These are phyloP conservation scores for Aspidapion aeneum DNA, from an alignment of 2,888 invertebrate species.

Conservation along the genomic window DNA sequence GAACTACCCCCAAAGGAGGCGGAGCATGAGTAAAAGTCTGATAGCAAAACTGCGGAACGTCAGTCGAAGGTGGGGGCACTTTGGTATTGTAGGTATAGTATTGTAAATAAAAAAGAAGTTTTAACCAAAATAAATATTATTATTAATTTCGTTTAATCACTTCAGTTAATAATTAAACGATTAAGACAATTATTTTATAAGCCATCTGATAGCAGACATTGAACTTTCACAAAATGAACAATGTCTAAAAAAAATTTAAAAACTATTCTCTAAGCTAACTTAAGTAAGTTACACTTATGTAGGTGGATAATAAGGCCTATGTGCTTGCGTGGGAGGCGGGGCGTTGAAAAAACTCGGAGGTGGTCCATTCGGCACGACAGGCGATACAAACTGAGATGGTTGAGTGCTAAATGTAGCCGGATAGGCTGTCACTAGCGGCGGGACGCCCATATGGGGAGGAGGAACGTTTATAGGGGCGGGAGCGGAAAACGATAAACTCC, in stretches of 20 bases:
- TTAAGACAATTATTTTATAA: too few relatives aligned
- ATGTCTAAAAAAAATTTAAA: too few relatives aligned
- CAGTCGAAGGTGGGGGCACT: too few relatives aligned
- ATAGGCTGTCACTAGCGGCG: constrained; percentile 46
- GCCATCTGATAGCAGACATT: too few relatives aligned
- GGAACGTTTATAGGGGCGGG: constrained; percentile 24
- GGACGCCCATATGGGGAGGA: constrained; percentile 42
- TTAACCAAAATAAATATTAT: too few relatives aligned
- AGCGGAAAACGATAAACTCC: constrained; percentile 14
- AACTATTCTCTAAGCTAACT: too few relatives aligned
- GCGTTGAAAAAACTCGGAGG: constrained; percentile 45
- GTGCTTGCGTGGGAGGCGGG: constrained; percentile 37
- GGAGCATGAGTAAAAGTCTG: constrained; percentile 41
- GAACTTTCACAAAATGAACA: too few relatives aligned
- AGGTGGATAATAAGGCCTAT: constrained; percentile 28
- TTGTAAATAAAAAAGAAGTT: too few relatives aligned
- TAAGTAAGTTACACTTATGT: too few relatives aligned
- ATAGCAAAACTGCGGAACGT: constrained; percentile 41
- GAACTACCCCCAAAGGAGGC: constrained; percentile 41
- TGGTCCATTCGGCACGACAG: constrained; percentile 46
- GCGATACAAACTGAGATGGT: constrained; percentile 37
- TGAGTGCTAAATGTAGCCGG: constrained; percentile 41
- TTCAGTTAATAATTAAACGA: too few relatives aligned
- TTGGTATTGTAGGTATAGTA: too few relatives aligned
- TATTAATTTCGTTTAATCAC: too few relatives aligned